These are phyloP conservation scores for Thyatira batis DNA, from an alignment of 2,888 invertebrate genomes.

Conservation along the genomic window DNA sequence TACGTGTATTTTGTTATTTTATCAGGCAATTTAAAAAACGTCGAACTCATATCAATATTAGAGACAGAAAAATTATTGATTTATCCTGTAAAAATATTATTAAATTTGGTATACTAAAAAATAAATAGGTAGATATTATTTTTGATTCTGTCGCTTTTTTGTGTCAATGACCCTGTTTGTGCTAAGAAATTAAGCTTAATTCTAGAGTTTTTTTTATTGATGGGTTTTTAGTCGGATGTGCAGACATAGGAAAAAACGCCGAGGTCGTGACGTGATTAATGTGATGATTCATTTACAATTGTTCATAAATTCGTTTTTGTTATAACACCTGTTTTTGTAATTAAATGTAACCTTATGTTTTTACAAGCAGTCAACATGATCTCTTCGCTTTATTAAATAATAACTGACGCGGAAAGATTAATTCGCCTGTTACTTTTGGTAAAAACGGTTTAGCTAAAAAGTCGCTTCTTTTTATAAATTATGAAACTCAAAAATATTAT, in stretches of 20 bases:
- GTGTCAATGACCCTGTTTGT: slow-evolving; percentile 38
- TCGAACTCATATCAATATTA: too few species aligned
- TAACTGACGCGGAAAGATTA: background rate
- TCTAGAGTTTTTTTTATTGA: slow-evolving; percentile 7
- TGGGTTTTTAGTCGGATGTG: slow-evolving; percentile 24
- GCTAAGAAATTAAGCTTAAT: slow-evolving; percentile 11
- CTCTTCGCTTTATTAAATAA: background rate
- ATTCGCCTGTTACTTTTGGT: background rate
- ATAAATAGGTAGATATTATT: background rate
- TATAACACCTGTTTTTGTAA: background rate
- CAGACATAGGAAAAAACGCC: slow-evolving; percentile 8
- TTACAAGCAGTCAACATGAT: background rate
- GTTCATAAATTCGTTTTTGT: background rate
- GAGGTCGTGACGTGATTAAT: slow-evolving; percentile 24
- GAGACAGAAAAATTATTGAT: too few species aligned
- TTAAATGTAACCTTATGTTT: background rate
- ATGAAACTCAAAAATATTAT: too few species aligned
- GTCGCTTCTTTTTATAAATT: too few species aligned
- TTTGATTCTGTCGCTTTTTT: slow-evolving; percentile 13
- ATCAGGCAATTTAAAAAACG: background rate
- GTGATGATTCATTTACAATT: background rate
- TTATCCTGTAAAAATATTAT: too few species aligned
- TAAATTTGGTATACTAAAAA: too few species aligned
- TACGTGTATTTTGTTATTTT: background rate
- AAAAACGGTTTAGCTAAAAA: too few species aligned